Base-by-base conservation (phyloP, 2,888 invertebrate genomes). In the Rhagium mordax region DNA sequence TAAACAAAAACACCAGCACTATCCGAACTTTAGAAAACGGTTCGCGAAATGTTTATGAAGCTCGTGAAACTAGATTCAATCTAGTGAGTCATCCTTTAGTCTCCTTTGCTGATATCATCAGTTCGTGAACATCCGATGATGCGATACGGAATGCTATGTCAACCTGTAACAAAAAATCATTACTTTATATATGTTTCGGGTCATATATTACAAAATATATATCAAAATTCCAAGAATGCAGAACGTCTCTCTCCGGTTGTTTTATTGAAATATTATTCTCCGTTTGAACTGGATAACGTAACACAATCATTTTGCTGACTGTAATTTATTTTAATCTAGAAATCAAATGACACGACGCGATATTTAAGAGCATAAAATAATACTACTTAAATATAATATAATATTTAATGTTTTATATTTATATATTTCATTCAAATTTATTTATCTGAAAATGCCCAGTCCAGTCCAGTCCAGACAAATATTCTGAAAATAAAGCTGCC, bases 141-240 rank as follows among this genome's bases (percentile, higher is more conserved):
- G 71, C 72, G 73, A 62, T 61, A 74, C 66, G 73, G 70, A 65
- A 71, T 55, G 60, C 71, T 72, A 60, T 72, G 74, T 70, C 73
- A 74, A 78, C 74, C 81, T 81, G 80, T 15, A 81, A 81, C 76
- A 75, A 76, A 77, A 78, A 76, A 65, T 15, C 6, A 33, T 59
- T 59, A 24, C 3, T 24, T 59, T 27, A 59, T 59, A 24, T 24
- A 16, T 20, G 59, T 10, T 59, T n/a, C 27, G 8, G 8, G 51
- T 7, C 20, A 51, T 51, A 51, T 51, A 51, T 8, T 51, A 10
- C 10, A 51, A 10, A 51, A 51, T 51, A n/a, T 41, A n/a, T 41
- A 15, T 41, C 41, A 41, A 5, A 41, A 41, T n/a, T 41, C 41
- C 41, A 41, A 41, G 41, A 41, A 41, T 41, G 41, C 41, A 41